These are phyloP conservation scores for Apolygus lucorum DNA, from an alignment of 1,140 invertebrate species.

Conservation along the genomic window DNA sequence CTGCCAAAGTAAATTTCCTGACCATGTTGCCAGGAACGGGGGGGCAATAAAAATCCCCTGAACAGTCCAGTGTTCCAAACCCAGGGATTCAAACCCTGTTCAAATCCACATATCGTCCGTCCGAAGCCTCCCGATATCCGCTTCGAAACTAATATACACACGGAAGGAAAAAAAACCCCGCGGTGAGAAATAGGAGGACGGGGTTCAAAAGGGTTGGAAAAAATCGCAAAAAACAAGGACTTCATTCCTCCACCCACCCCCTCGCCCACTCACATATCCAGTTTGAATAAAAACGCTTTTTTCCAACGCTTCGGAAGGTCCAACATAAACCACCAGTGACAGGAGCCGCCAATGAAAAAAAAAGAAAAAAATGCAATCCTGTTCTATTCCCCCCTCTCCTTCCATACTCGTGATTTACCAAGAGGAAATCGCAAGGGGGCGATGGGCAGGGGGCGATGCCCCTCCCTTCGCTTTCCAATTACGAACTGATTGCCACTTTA, in stretches of 20 bases:
- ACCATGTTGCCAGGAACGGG: too few species aligned
- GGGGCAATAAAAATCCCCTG: background rate
- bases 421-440: background rate
- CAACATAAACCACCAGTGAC: background rate
- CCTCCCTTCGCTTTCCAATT: background rate
- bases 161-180: background rate
- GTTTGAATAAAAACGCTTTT: background rate
- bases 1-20: background rate
- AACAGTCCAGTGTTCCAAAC: too few species aligned
- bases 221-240: background rate
- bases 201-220: too few species aligned
- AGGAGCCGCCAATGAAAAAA: background rate
- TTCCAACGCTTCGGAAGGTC: background rate
- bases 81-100: too few species aligned
- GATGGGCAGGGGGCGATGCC: background rate
- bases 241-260: background rate
- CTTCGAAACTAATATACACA: background rate
- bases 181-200: background rate
- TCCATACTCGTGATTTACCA: too few species aligned
- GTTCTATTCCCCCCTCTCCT: background rate
- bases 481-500: background rate
- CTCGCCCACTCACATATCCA: background rate
- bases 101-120: background rate
- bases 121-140: background rate
- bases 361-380: background rate